Base-by-base conservation (phyloP, 2,113 vertebrate genomes). In the Eptatretus burgeri region DNA sequence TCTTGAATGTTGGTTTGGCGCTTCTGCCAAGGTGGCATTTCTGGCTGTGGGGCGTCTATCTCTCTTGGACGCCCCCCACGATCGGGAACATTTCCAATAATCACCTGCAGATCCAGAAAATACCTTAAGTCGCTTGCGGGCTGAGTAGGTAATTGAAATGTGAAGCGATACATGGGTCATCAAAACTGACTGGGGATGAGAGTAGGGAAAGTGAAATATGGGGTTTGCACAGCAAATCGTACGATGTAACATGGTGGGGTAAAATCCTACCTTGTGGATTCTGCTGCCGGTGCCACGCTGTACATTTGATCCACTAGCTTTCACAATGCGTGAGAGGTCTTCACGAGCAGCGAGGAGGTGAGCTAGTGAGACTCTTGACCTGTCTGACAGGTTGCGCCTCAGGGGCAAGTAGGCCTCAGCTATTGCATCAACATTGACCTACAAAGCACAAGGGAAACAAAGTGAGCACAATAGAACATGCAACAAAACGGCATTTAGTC, bases 351-450 rank as follows among this genome's bases (percentile, higher is more conserved):
- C 88, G 62, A 96, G 77, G 11, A 98, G 77, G 63, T 79, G 73
- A 11, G 85, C 77, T 70, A 82, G 49, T 0, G 77, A 79, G 52
- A 88, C 66, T 1, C 76, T 73, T 1, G 83, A 74, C 76, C 78
- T 79, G 2, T 76, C 51, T 64, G 76, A 77, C 65, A 96, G 67
- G 0, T 76, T 77, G 11, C 85, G 82, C 66, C 88, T 79, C 70
- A 75, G 82, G 5, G 85, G 84, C 74, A 95, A 87, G 70, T 98
- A 98, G 66, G 77, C 81, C 64, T 74, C 75, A 16, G 89, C 88
- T 78, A 96, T 93, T 51, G 78, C 78, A 74, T 98, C 91, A 71
- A 81, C 82, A 74, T 76, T 85, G 63, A 69, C 74, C 80, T 80
- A 50, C 56, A n/a, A 27, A 52, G 67, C n/a, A 51, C 62, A 75